These are phyloP conservation scores for Eulimnadia texana DNA, from an alignment of 1,140 invertebrate species.

Conservation along the genomic window DNA sequence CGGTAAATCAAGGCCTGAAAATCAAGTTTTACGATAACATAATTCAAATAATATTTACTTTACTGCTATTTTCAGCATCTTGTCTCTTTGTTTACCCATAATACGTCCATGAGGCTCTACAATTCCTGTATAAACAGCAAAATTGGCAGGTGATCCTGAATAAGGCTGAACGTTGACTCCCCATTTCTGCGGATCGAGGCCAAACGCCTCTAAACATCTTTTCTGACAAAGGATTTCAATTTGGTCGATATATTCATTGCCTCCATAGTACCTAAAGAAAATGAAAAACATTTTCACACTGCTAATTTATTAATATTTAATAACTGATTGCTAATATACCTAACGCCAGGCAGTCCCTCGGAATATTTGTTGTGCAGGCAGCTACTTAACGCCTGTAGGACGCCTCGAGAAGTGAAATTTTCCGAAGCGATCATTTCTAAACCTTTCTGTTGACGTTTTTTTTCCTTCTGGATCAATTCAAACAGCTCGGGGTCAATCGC, in stretches of 20 bases:
- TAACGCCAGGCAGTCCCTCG: slow-evolving; percentile 76
- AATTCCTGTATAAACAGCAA: slow-evolving; percentile 84
- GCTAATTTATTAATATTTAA: neutral
- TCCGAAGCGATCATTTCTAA: slow-evolving; percentile 94
- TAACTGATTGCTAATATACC: slow-evolving; percentile 36
- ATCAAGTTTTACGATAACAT: neutral
- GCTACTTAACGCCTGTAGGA: slow-evolving; percentile 77
- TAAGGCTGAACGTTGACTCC: slow-evolving; percentile 97
- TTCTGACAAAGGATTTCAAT: slow-evolving; percentile 80
- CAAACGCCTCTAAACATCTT: slow-evolving; percentile 68
- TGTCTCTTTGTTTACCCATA: no score
- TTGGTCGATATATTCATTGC: slow-evolving; percentile 92
- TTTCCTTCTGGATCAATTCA: slow-evolving; percentile 70
- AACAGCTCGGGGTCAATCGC: slow-evolving; percentile 68
- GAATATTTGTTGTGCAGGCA: slow-evolving; percentile 97
- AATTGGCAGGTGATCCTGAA: slow-evolving; percentile 92
- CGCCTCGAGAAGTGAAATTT: slow-evolving; percentile 89
- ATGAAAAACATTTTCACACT: neutral
- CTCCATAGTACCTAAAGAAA: slow-evolving; percentile 62
- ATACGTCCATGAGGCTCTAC: slow-evolving; percentile 85
- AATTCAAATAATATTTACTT: neutral
- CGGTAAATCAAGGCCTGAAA: slow-evolving; percentile 61
- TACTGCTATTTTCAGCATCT: neutral
- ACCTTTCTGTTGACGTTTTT: slow-evolving; percentile 63
- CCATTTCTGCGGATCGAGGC: slow-evolving; percentile 73